Percentiles rank a stretch among this genome's conserved stretches.
Conservation (phyloP, 2,888 invertebrate genomes). For the Cyrtodaria siliqua region DNA sequence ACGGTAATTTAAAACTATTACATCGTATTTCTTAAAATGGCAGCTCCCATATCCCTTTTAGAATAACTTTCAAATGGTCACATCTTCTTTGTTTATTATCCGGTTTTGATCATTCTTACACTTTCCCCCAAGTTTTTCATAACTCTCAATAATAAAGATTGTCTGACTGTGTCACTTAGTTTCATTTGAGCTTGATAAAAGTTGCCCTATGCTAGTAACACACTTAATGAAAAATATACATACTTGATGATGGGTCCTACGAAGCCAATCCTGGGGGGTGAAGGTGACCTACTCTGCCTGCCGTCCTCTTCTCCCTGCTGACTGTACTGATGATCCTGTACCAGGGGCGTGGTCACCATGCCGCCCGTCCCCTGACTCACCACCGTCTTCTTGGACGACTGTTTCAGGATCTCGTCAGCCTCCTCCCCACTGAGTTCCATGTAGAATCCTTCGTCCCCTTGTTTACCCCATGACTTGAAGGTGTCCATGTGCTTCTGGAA, state of each 20-base stretch:
- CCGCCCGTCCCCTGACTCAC: conserved; percentile 4
- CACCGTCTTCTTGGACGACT: conserved; percentile 24
- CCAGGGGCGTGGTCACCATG: neutral
- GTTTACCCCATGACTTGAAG: conserved; percentile 54
- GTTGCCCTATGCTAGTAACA: too few relatives aligned
- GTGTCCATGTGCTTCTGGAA: conserved; percentile 59
- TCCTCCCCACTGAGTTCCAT: conserved; percentile 59
- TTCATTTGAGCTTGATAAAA: too few relatives aligned
- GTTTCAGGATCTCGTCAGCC: conserved; percentile 51
- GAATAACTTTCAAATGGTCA: too few relatives aligned
- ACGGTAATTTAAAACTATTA: too few relatives aligned
- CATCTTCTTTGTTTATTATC: too few relatives aligned
- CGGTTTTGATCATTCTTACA: too few relatives aligned
- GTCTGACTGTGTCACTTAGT: too few relatives aligned
- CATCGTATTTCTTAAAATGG: too few relatives aligned
- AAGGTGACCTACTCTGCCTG: conserved; percentile 56
- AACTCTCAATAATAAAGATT: too few relatives aligned
- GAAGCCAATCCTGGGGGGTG: conserved; percentile 77
- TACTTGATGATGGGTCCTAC: conserved; percentile 75
- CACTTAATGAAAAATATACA: too few relatives aligned
- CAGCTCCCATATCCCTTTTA: too few relatives aligned
- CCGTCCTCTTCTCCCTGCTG: conserved; percentile 35
- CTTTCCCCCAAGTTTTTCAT: too few relatives aligned
- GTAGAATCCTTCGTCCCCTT: conserved; percentile 55
- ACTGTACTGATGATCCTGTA: conserved; percentile 39